phyloP scores from a whole-genome alignment of 2,888 invertebrate species.

The Eretmocerus hayati region DNA sequence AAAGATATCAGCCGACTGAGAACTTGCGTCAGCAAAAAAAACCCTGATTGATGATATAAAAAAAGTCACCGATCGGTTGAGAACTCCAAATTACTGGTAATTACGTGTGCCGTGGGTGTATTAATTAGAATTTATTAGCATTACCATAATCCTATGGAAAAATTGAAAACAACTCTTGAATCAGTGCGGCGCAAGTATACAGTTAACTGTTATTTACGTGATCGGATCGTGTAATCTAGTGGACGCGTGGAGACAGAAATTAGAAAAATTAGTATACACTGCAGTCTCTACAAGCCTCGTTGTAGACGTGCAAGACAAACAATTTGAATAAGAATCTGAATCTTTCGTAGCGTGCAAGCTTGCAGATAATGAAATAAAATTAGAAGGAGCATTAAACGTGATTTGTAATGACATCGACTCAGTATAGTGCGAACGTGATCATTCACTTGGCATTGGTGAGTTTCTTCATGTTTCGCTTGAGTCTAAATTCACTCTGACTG shows the following conservation, averaged over 20 bases:
- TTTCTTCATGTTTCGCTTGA: too few species aligned
- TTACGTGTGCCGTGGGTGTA: constrained; percentile 34
- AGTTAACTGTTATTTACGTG: constrained; percentile 41
- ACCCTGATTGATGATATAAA: constrained; percentile 3
- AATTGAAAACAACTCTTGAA: constrained; percentile 11
- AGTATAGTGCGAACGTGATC: neutral
- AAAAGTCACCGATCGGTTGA: constrained; percentile 16
- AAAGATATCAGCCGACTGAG: too few species aligned
- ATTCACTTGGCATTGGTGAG: neutral
- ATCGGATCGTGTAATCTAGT: constrained; percentile 34
- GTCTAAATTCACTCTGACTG: too few species aligned
- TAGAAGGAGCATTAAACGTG: constrained; percentile 21
- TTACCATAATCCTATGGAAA: constrained; percentile 31
- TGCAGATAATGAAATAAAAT: constrained; percentile 20
- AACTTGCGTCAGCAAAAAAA: too few species aligned
- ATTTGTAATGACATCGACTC: constrained; percentile 3
- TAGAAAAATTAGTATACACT: too few species aligned
- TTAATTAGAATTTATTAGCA: constrained; percentile 40
- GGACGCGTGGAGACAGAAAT: neutral
- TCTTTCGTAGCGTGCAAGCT: neutral
- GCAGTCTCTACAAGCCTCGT: too few species aligned
- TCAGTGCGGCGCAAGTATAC: constrained; percentile 29
- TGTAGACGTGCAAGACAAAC: neutral
- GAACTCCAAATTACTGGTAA: constrained; percentile 36
- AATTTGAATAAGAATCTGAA: constrained; percentile 8